A percentile compares a stretch with the other conserved stretches of the same genome.
Conservation (phyloP, 2,113 vertebrate species). For the Trochalopteron elliotii region DNA sequence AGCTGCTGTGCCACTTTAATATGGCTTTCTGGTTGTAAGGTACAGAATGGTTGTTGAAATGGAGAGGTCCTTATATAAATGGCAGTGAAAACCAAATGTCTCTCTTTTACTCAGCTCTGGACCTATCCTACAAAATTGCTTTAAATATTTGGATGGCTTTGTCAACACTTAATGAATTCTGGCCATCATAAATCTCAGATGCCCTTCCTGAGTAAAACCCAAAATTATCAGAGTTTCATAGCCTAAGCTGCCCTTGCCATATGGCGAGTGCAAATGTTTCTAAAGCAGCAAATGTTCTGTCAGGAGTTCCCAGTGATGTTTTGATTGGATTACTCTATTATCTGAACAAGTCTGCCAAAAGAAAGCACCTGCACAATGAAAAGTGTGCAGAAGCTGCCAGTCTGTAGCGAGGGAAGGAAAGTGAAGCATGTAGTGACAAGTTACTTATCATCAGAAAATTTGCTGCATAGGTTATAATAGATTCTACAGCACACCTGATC, state of each 20-base stretch:
- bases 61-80: neutral
- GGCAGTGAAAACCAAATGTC: neutral
- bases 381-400: slow-evolving; percentile 36
- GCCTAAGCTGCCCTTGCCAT: slow-evolving; percentile 67
- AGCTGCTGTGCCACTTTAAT: neutral
- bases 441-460: neutral
- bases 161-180: slow-evolving; percentile 60
- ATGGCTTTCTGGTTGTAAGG: neutral
- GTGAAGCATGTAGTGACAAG: slow-evolving; percentile 25
- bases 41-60: neutral
- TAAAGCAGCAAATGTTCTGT: slow-evolving; percentile 73
- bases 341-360: slow-evolving; percentile 68
- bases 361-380: slow-evolving; percentile 65
- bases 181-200: slow-evolving; percentile 59
- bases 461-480: neutral
- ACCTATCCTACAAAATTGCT: slow-evolving; percentile 21
- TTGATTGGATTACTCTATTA: slow-evolving; percentile 74
- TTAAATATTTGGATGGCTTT: slow-evolving; percentile 39
- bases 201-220: slow-evolving; percentile 30
- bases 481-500: neutral
- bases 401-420: slow-evolving; percentile 1
- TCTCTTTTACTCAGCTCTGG: slow-evolving; percentile 2
- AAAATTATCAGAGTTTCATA: slow-evolving; percentile 58
- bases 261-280: slow-evolving; percentile 74
- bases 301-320: slow-evolving; percentile 63